phyloP scores from a whole-genome alignment of 2,888 invertebrate genomes.

The Agrotis segetum region DNA sequence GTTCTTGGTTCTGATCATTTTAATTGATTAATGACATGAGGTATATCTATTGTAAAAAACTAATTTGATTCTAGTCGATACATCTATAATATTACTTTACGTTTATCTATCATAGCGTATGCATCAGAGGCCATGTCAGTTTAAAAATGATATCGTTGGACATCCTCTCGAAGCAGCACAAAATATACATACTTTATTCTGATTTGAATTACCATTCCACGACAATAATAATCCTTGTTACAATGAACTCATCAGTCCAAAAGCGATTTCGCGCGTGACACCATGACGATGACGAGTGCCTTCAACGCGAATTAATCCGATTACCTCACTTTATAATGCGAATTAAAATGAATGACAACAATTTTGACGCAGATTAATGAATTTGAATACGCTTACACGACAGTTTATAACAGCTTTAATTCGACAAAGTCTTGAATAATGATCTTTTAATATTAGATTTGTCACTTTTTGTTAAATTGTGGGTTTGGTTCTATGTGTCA shows the following conservation, averaged over 20 bases:
- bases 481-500: not conserved
- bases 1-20: not conserved
- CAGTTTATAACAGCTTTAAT: conserved; percentile 24
- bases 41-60: not conserved
- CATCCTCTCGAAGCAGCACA: not conserved
- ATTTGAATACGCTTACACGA: conserved; percentile 29
- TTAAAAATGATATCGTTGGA: not conserved
- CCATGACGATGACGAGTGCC: conserved; percentile 45
- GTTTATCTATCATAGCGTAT: too few relatives aligned
- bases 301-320: conserved; percentile 58
- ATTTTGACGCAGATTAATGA: conserved; percentile 51
- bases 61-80: too few relatives aligned
- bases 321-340: conserved; percentile 56
- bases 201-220: conserved; percentile 43
- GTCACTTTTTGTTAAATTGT: conserved; percentile 24
- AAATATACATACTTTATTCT: not conserved
- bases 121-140: too few relatives aligned
- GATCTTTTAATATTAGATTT: conserved; percentile 21
- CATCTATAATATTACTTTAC: too few relatives aligned
- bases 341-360: conserved; percentile 63
- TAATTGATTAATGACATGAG: not conserved
- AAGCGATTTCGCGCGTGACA: conserved; percentile 64
- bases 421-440: conserved; percentile 7
- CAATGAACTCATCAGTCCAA: conserved; percentile 61
- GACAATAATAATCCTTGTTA: conserved; percentile 43